phyloP scores from a whole-genome alignment of 2,113 vertebrate species.

The Smithornis capensis region DNA sequence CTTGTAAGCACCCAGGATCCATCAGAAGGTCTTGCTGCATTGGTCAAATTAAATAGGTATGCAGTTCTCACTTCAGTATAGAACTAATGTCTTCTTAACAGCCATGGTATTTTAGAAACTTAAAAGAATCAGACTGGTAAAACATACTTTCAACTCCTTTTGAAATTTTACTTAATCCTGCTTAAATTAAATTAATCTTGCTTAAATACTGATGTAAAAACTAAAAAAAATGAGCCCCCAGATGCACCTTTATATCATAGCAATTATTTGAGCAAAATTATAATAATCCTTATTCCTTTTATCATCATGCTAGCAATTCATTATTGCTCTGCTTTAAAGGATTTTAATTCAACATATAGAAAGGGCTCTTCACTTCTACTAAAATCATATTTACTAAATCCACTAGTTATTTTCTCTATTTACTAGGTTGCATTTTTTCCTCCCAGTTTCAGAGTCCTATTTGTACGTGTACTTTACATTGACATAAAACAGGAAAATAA shows the following conservation, averaged over 20 bases:
- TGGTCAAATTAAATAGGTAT: not conserved
- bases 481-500: slow-evolving; percentile 58
- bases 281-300: slow-evolving; percentile 42
- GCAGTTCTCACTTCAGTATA: not conserved
- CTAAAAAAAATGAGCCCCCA: slow-evolving; percentile 20
- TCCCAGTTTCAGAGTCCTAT: slow-evolving; percentile 21
- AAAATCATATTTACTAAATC: slow-evolving; percentile 40
- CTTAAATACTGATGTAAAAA: slow-evolving; percentile 57
- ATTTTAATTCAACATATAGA: slow-evolving; percentile 20
- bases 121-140: not conserved
- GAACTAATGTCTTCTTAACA: not conserved
- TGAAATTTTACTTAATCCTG: slow-evolving; percentile 25
- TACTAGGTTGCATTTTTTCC: not conserved
- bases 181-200: slow-evolving; percentile 52
- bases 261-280: slow-evolving; percentile 56
- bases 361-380: not conserved
- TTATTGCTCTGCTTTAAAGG: slow-evolving; percentile 50
- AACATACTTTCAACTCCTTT: not conserved
- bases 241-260: slow-evolving; percentile 37
- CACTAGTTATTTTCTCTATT: slow-evolving; percentile 27
- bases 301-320: not conserved
- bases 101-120: not conserved
- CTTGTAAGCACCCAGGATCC: not conserved
- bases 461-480: slow-evolving; percentile 9
- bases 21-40: not conserved